Percentiles rank a stretch among this genome's conserved stretches.
These are phyloP conservation scores for Tenthredo notha DNA, from an alignment of 2,888 invertebrate genomes.

Conservation along the genomic window DNA sequence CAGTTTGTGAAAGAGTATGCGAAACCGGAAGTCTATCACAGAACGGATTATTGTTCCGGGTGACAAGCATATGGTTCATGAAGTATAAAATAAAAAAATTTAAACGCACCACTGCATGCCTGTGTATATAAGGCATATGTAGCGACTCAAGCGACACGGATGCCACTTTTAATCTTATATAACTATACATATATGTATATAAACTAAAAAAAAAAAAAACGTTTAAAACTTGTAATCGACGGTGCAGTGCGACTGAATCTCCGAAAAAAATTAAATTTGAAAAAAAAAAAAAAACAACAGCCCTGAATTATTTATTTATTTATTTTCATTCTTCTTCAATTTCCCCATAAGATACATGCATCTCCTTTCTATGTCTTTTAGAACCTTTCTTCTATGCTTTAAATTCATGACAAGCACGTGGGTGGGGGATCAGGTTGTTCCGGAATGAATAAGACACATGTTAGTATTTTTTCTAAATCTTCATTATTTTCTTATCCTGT, in stretches of 20 bases:
- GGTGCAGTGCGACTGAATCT: neutral
- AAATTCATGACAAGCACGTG: conserved; percentile 7
- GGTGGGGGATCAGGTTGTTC: neutral
- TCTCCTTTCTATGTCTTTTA: neutral
- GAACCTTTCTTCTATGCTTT: neutral
- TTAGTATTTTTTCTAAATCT: neutral
- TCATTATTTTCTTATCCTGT: neutral
- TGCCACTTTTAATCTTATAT: neutral
- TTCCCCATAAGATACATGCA: too few species aligned
- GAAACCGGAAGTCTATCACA: conserved; percentile 29
- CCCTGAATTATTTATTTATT: neutral
- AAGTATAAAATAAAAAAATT: neutral
- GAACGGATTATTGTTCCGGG: conserved; percentile 42
- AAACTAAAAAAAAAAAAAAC: neutral
- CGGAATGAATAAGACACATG: conserved; percentile 3
- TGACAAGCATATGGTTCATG: conserved; percentile 17
- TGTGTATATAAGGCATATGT: neutral
- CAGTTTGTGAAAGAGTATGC: too few species aligned
- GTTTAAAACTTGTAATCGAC: neutral
- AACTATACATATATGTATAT: neutral
- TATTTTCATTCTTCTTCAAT: neutral
- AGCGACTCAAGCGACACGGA: neutral
- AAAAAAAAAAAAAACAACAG: neutral
- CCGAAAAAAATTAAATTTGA: neutral
- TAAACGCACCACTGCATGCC: neutral